Percentiles rank a stretch among this genome's conserved stretches.
phyloP scores from a whole-genome alignment of 2,888 invertebrate species.

The Sinodicranocentrus sp. region DNA sequence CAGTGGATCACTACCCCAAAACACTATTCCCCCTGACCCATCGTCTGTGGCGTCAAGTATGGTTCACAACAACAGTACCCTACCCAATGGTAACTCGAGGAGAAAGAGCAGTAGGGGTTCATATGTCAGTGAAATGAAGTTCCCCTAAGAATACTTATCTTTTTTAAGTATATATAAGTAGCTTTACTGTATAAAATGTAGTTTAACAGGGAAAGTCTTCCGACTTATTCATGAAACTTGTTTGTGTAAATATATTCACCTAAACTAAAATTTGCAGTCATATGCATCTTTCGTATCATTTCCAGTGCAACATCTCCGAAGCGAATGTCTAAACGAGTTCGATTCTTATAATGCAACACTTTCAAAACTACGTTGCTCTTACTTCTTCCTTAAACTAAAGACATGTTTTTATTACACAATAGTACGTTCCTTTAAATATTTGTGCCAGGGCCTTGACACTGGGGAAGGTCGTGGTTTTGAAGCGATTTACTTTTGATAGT shows the following conservation, averaged over 20 bases:
- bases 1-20: slow-evolving; percentile 71
- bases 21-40: slow-evolving; percentile 41
- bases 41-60: slow-evolving; percentile 30
- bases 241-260: no score
- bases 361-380: slow-evolving; percentile 24
- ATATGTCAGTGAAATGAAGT: slow-evolving; percentile 84
- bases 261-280: no score
- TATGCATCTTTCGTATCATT: no score
- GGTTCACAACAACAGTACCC: slow-evolving; percentile 50
- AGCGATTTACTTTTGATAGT: slow-evolving; percentile 61
- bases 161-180: slow-evolving; percentile 38
- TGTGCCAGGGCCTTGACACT: slow-evolving; percentile 50
- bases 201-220: no score
- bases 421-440: slow-evolving; percentile 11
- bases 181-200: no score
- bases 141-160: slow-evolving; percentile 80
- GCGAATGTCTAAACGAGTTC: no score
- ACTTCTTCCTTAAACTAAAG: slow-evolving; percentile 18
- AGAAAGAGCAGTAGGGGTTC: slow-evolving; percentile 78
- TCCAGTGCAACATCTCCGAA: no score
- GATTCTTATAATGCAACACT: neutral
- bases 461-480: slow-evolving; percentile 25
- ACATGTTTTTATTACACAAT: no score
- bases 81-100: slow-evolving; percentile 56
- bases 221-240: no score